Percentiles rank a stretch among this genome's conserved stretches.
Evolutionary conservation across 2,113 vertebrate genomes (phyloP).

Genomic region (Melanostigma gelatinosum): DNA sequence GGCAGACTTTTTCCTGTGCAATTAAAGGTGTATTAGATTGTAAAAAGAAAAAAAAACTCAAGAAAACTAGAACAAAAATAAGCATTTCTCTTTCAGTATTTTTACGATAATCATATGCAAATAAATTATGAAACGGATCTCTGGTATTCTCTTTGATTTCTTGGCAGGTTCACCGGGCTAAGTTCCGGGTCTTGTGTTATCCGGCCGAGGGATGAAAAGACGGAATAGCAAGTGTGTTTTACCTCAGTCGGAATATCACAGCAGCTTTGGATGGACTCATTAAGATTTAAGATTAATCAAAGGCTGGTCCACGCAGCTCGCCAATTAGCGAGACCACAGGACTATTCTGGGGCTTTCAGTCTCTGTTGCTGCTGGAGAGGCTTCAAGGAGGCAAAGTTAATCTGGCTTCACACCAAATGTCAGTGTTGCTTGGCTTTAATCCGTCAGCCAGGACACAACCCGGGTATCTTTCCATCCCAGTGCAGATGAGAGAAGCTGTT

Average conservation of each 20-base stretch:
- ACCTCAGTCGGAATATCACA: slow-evolving; percentile 71
- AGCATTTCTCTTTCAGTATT: slow-evolving; percentile 82
- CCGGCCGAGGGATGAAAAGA: slow-evolving; percentile 64
- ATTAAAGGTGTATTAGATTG: slow-evolving; percentile 80
- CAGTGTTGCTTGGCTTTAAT: slow-evolving; percentile 65
- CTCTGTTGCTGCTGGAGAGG: slow-evolving; percentile 60
- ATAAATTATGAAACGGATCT: slow-evolving; percentile 83
- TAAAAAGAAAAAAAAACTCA: slow-evolving; percentile 53
- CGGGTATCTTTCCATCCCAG: slow-evolving; percentile 20
- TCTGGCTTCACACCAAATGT: slow-evolving; percentile 68
- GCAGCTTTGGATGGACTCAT: slow-evolving; percentile 68
- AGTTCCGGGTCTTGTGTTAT: slow-evolving; percentile 67
- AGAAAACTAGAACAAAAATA: slow-evolving; percentile 76
- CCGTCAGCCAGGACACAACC: slow-evolving; percentile 60
- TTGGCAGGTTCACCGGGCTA: slow-evolving; percentile 64
- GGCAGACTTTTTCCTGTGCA: slow-evolving; percentile 75
- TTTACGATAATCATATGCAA: slow-evolving; percentile 85
- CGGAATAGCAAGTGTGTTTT: slow-evolving; percentile 60
- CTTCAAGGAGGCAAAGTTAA: slow-evolving; percentile 72
- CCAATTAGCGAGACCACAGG: slow-evolving; percentile 73
- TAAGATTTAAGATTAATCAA: slow-evolving; percentile 76
- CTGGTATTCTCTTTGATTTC: slow-evolving; percentile 80
- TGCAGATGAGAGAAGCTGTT: slow-evolving; percentile 62
- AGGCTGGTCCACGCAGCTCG: slow-evolving; percentile 51
- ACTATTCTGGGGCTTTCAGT: slow-evolving; percentile 62